phyloP scores from a whole-genome alignment of 2,113 vertebrate species.

The Tetrax tetrax region DNA sequence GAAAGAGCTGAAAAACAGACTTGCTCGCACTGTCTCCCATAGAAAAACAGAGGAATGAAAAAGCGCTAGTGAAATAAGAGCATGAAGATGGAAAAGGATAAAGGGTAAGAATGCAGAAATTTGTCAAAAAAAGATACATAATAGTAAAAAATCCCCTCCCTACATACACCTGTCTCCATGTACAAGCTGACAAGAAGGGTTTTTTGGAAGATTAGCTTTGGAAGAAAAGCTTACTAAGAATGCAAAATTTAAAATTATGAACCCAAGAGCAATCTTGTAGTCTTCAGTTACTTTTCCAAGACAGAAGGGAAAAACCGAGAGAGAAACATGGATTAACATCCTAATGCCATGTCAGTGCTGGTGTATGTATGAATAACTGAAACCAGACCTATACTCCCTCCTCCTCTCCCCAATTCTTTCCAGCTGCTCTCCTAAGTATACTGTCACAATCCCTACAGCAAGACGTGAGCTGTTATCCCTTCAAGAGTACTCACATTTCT shows the following conservation, averaged over 20 bases:
- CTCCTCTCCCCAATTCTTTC: background rate
- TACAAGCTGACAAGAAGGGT: background rate
- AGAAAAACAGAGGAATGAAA: background rate
- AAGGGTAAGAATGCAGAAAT: background rate
- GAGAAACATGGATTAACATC: background rate
- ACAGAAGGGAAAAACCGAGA: background rate
- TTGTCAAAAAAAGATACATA: background rate
- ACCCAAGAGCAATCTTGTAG: background rate
- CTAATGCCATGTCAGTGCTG: background rate
- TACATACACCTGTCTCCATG: too few relatives aligned
- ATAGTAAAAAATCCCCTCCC: accelerated
- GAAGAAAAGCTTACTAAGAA: background rate
- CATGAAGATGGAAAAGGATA: background rate
- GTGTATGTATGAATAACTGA: background rate
- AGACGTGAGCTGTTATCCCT: background rate
- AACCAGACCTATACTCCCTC: background rate
- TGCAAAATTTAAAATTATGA: background rate
- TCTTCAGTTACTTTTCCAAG: background rate
- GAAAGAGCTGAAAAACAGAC: background rate
- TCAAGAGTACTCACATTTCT: background rate
- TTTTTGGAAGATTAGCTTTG: background rate
- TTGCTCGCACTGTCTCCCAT: background rate
- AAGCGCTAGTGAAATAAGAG: background rate
- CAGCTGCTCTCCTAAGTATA: background rate
- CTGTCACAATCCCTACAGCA: background rate